These are phyloP conservation scores for Pterocles gutturalis DNA, from an alignment of 2,113 vertebrate genomes.

Conservation along the genomic window DNA sequence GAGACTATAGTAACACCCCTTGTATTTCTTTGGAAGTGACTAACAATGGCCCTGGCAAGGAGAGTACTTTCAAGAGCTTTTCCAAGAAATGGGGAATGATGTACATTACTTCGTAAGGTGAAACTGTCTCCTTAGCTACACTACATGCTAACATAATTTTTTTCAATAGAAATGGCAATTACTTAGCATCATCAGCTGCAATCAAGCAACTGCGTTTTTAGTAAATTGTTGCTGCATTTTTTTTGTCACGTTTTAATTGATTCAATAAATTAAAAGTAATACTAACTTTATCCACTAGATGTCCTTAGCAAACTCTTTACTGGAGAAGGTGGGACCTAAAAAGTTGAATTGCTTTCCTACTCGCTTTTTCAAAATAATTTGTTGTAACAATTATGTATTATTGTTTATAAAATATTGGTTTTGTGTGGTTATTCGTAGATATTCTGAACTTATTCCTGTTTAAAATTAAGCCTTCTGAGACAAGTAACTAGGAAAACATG, in stretches of 20 bases:
- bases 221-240: not conserved
- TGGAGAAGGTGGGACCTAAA: not conserved
- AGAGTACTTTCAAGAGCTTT: not conserved
- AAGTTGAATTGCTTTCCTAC: not conserved
- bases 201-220: not conserved
- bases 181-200: not conserved
- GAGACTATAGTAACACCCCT: not conserved
- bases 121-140: not conserved
- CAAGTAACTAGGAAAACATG: not conserved
- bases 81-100: not conserved
- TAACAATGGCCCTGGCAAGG: not conserved
- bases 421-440: not conserved
- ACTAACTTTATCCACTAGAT: conserved; percentile 20
- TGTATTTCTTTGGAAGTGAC: not conserved
- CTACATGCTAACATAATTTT: not conserved
- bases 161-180: not conserved
- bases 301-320: not conserved
- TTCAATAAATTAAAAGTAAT: not conserved
- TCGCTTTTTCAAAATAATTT: not conserved
- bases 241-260: not conserved
- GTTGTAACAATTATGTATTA: not conserved
- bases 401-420: not conserved
- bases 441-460: not conserved
- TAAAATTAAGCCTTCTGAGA: not conserved
- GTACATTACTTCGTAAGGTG: not conserved